These are phyloP conservation scores for Coilia nasus DNA, from an alignment of 2,797 vertebrate genomes.

Conservation along the genomic window DNA sequence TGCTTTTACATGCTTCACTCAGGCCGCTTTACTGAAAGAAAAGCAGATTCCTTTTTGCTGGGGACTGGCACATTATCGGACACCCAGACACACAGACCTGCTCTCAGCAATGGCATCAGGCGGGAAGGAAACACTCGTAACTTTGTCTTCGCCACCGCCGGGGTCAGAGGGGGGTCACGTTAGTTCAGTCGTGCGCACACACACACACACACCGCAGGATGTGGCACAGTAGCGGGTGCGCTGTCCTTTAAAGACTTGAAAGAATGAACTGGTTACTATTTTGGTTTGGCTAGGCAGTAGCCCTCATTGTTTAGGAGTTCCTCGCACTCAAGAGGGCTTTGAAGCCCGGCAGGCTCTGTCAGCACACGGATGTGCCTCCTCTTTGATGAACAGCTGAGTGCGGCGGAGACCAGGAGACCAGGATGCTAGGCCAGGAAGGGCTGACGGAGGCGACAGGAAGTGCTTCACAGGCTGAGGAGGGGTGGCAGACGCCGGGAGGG, in stretches of 20 bases:
- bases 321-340: background rate
- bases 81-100: background rate
- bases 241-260: background rate
- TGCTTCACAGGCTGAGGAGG: background rate
- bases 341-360: conserved; percentile 4
- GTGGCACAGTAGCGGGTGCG: background rate
- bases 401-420: background rate
- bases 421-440: background rate
- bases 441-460: too few species aligned
- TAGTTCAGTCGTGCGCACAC: background rate
- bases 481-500: background rate
- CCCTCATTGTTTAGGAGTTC: conserved; percentile 12
- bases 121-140: background rate
- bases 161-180: background rate
- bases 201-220: background rate
- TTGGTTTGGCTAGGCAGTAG: background rate
- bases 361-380: background rate
- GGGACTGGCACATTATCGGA: too few species aligned
- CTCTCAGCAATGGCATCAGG: background rate
- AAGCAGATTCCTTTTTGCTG: too few species aligned
- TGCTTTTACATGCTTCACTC: background rate
- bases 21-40: too few species aligned
- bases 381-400: conserved; percentile 26
- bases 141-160: background rate
- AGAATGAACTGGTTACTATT: conserved; percentile 1